Percentiles rank a stretch among this genome's conserved stretches.
Evolutionary conservation across 53 echinoderm and acorn worm genomes (phyloP).

Genomic region (Echinarachnius parma): DNA sequence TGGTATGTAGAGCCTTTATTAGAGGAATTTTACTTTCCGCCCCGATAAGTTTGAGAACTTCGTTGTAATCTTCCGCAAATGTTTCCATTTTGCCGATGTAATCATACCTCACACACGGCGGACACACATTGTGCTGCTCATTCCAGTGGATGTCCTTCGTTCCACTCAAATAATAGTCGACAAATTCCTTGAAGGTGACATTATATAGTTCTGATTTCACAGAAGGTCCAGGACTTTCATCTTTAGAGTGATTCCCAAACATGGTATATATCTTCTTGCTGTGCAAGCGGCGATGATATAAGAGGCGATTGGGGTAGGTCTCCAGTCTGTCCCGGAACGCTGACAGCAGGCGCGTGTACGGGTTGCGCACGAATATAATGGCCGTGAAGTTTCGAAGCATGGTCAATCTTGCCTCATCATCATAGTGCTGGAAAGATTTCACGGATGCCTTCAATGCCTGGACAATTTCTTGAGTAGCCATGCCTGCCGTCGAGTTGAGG

Average conservation of each 20-base stretch:
- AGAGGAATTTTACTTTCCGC: neutral
- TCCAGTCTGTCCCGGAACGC: slow-evolving; percentile 48
- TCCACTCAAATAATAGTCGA: slow-evolving; percentile 22
- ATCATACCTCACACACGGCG: slow-evolving; percentile 41
- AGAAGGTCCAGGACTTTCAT: neutral
- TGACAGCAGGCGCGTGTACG: slow-evolving; percentile 26
- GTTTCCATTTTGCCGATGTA: slow-evolving; percentile 39
- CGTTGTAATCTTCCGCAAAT: slow-evolving; percentile 23
- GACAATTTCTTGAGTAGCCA: neutral
- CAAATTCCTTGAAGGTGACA: slow-evolving; percentile 35
- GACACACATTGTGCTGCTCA: slow-evolving; percentile 38
- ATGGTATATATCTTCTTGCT: slow-evolving; percentile 10
- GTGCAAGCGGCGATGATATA: neutral
- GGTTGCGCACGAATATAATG: slow-evolving; percentile 34
- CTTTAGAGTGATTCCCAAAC: slow-evolving; percentile 16
- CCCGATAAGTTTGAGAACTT: neutral
- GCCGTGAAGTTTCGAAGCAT: slow-evolving; percentile 32
- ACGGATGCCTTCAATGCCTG: neutral
- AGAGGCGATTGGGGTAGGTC: slow-evolving; percentile 33
- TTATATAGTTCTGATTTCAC: slow-evolving; percentile 7
- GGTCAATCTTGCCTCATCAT: neutral
- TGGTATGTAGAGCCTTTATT: neutral
- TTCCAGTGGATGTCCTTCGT: slow-evolving; percentile 34
- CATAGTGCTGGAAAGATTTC: neutral
- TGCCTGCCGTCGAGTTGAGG: neutral